Conservation (phyloP, 2,113 vertebrate genomes). For the Hymenochirus boettgeri region DNA sequence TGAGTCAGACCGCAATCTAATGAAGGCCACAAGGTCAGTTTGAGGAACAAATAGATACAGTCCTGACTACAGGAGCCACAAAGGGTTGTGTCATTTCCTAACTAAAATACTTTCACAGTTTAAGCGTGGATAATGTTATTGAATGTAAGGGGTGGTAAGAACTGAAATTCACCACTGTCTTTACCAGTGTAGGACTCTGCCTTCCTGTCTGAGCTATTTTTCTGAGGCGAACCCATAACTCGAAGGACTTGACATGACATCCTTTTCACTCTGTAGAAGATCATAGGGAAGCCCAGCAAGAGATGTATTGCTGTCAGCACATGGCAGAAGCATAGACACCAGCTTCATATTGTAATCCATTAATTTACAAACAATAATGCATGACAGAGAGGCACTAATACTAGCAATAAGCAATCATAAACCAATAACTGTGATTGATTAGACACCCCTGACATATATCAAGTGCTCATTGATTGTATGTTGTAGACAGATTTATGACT, state of each 20-base stretch:
- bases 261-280: conserved; percentile 6
- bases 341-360: conserved; percentile 47
- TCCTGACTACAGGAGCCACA: too few relatives aligned
- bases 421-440: conserved; percentile 62
- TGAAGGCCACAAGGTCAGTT: too few relatives aligned
- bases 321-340: conserved; percentile 28
- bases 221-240: neutral
- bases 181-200: too few relatives aligned
- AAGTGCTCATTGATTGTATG: conserved; percentile 58
- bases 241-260: conserved; percentile 13
- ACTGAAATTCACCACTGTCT: too few relatives aligned
- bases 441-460: conserved; percentile 57
- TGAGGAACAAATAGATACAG: too few relatives aligned
- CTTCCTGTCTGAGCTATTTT: too few relatives aligned
- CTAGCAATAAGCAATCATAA: conserved; percentile 65
- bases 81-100: too few relatives aligned
- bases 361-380: conserved; percentile 53
- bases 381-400: conserved; percentile 52
- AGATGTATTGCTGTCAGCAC: conserved; percentile 40
- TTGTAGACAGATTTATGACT: conserved; percentile 50
- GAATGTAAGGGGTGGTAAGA: too few relatives aligned
- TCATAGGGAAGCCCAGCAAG: conserved; percentile 25
- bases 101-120: too few relatives aligned
- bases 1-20: too few relatives aligned
- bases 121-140: too few relatives aligned